Evolutionary conservation across 2,113 vertebrate genomes (phyloP).

Genomic region (Oryzias celebensis): DNA sequence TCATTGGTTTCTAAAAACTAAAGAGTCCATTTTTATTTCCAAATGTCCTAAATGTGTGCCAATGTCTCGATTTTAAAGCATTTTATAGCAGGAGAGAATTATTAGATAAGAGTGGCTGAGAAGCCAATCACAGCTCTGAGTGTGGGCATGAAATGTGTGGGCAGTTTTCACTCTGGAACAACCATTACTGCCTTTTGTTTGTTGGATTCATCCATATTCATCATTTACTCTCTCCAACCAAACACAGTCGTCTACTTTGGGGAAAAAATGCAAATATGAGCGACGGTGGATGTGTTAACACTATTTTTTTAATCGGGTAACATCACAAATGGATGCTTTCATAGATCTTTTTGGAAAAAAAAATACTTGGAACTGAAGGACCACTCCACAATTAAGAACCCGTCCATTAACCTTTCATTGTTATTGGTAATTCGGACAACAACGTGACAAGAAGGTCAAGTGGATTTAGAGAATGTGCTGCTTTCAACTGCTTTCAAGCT

Average conservation of each 20-base stretch:
- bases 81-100: constrained; percentile 6
- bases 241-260: not conserved
- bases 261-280: constrained; percentile 30
- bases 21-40: too few relatives aligned
- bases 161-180: constrained; percentile 45
- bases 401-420: constrained; percentile 22
- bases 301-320: constrained; percentile 1
- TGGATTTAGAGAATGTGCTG: constrained; percentile 17
- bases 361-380: constrained; percentile 2
- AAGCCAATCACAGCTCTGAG: constrained; percentile 38
- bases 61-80: constrained; percentile 1
- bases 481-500: constrained; percentile 4
- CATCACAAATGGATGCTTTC: not conserved
- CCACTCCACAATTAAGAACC: constrained; percentile 15
- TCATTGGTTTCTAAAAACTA: too few relatives aligned
- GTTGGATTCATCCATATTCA: constrained; percentile 47
- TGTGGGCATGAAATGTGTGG: constrained; percentile 54
- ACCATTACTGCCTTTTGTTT: constrained; percentile 24
- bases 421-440: constrained; percentile 12
- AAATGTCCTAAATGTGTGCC: too few relatives aligned
- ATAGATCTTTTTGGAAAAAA: not conserved
- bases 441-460: constrained; percentile 29
- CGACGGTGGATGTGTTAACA: constrained; percentile 20
- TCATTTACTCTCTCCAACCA: constrained; percentile 3
- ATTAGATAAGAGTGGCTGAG: constrained; percentile 20